A percentile compares a stretch with the other conserved stretches of the same genome.
phyloP scores from a whole-genome alignment of 2,888 invertebrate genomes.

The Macropis europaea region DNA sequence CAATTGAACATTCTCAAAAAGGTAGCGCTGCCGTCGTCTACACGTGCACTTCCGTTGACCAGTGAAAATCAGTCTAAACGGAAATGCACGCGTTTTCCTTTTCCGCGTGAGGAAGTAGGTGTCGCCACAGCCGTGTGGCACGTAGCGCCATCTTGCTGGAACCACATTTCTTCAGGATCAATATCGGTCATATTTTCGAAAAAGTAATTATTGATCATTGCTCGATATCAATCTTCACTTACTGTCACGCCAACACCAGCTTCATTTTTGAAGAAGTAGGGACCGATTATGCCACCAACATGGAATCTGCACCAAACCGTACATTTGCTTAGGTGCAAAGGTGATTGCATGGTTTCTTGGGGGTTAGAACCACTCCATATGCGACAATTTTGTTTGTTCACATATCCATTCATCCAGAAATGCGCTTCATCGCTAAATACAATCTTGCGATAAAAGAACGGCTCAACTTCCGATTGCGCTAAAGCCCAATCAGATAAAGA shows the following conservation, averaged over 20 bases:
- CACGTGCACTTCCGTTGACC: no score
- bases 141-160: constrained; percentile 25
- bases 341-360: background rate
- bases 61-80: no score
- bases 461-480: background rate
- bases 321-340: background rate
- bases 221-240: constrained; percentile 59
- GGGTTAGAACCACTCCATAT: constrained; percentile 7
- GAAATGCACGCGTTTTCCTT: no score
- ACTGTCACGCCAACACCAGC: constrained; percentile 53
- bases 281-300: constrained; percentile 73
- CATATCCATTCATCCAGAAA: constrained; percentile 5
- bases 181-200: constrained; percentile 21
- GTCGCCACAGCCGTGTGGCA: constrained; percentile 26
- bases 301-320: constrained; percentile 5
- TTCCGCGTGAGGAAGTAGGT: no score
- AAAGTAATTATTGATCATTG: constrained; percentile 59
- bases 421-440: constrained; percentile 15
- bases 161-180: constrained; percentile 22
- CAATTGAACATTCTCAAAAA: no score
- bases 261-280: constrained; percentile 71
- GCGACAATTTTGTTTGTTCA: constrained; percentile 6
- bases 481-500: constrained; percentile 51
- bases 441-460: no score
- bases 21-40: no score